Base-by-base conservation (phyloP, 2,113 vertebrate species). In the Oncorhynchus kisutch region DNA sequence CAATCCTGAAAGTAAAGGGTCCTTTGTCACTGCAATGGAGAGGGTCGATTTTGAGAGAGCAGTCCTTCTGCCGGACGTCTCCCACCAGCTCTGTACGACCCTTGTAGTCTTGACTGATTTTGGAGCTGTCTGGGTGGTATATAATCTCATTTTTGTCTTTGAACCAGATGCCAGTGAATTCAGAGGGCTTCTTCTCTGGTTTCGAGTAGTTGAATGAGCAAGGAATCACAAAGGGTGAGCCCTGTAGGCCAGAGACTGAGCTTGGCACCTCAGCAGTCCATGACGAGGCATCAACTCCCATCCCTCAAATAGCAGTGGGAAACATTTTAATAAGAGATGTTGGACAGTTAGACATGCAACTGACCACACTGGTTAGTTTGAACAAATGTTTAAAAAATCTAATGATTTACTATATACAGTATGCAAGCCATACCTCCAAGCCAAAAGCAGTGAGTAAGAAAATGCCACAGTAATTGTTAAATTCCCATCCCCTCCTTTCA, bases 181-280 rank as follows among this genome's bases (percentile, higher is more conserved):
- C 3, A 12, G 22, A 73, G 70, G 73, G 12, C 1, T 0, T 12
- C 0, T 0, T 77, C 1, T 1, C 0, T 22, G 69, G 22, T 67
- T 78, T 27, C 45, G 90, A 90, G 66, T 89, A 91, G 27, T 62
- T 68, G 74, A 72, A 94, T 0, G 79, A 77, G 84, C 93, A 94
- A 25, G 91, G 91, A 71, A 93, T 89, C 49, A 89, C 86, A 68
- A 93, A 86, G 68, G 91, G 92, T 1, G 90, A 93, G 3, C 88
- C 90, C 1, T 12, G 51, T 5, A 93, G 80, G 51, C 90, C 92
- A 67, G 83, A 72, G 0, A 93, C 75, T 25, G 81, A 45, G 5
- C 76, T 24, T 0, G 89, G 90, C 8, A 90, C 18, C 1, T 68
- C 3, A 5, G 69, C n/a, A 3, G 70, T 82, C 93, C 93, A 94